Evolutionary conservation across 30 jellyfish, hydroid and myxozoan species (phyloP), one percentile per base, ranked within the genome.

Genomic region (Catostylus mosaicus): DNA sequence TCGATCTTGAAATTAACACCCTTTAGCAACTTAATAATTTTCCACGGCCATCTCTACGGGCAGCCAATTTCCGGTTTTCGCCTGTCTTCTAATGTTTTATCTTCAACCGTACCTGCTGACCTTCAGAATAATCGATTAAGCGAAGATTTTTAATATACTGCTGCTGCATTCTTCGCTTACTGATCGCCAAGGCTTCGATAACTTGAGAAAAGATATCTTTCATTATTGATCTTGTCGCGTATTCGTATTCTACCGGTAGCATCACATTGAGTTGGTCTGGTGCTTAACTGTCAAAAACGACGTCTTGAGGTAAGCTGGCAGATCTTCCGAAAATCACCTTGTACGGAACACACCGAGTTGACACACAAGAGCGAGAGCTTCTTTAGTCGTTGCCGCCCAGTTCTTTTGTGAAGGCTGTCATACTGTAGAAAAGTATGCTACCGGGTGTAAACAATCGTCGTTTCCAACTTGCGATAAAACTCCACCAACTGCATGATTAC

Each of bases 401-500:
- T 66, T 65, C 29, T 84, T 85, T 47, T 81, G 91, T 11, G 85
- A 67, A 67, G 75, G 47, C 38, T 30, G 73, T 31, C 46, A 81
- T 4, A 85, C 26, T 19, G 91, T 81, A 1, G 84, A 81, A 46
- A 81, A 81, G 57, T 65, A 65, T 27, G 91, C 85, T 26, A 81
- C 64, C 6, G 91, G 85, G 33, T 67, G 91, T 40, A 81, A 81
- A 65, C 26, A 6, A 22, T 50, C 29, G 40, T 78, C 70, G 20
- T 36, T 69, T 27, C 88, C 88, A n/a, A 18, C 56, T 56, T 64
- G 75, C 54, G 77, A 81, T 24, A 65, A 30, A 19, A 81, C 85
- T 19, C 83, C 90, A 10, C 85, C 85, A 3, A 84, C 77, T 16
- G 84, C 91, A 33, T 81, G 68, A 34, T 67, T 69, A 47, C 77